phyloP scores from a whole-genome alignment of 1,140 invertebrate species.

The Zaprionus kolodkinae region DNA sequence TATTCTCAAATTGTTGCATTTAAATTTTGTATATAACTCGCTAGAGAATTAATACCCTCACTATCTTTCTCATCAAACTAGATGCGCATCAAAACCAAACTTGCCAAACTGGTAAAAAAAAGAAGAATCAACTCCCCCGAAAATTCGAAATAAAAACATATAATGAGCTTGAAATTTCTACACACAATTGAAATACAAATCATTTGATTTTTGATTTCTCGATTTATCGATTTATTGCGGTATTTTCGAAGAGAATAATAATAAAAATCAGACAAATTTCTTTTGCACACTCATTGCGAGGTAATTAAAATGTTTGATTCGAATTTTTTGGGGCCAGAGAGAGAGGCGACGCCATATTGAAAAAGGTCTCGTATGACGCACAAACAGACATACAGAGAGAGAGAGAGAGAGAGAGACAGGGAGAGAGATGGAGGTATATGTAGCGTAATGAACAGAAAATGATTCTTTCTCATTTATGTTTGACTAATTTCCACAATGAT shows the following conservation, averaged over 20 bases:
- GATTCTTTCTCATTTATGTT: conserved; percentile 52
- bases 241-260: neutral
- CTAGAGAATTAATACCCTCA: too few relatives aligned
- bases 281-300: conserved; percentile 82
- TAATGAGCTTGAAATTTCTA: conserved; percentile 65
- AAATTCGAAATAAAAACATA: conserved; percentile 59
- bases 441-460: conserved; percentile 55
- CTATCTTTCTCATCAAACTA: neutral
- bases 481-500: conserved; percentile 76
- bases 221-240: neutral
- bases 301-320: conserved; percentile 83
- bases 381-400: conserved; percentile 1
- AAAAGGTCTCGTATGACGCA: conserved; percentile 35
- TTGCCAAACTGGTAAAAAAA: conserved; percentile 13
- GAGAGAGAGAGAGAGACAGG: neutral
- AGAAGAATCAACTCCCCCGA: conserved; percentile 25
- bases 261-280: conserved; percentile 55
- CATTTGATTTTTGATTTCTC: conserved; percentile 33
- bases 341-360: conserved; percentile 65
- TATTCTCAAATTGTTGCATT: neutral
- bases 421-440: conserved; percentile 47
- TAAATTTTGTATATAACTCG: too few relatives aligned
- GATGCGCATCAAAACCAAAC: neutral
- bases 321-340: conserved; percentile 30
- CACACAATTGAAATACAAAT: conserved; percentile 56